A percentile compares a stretch with the other conserved stretches of the same genome.
phyloP scores from a whole-genome alignment of 2,113 vertebrate genomes.

The Taxidea taxus region DNA sequence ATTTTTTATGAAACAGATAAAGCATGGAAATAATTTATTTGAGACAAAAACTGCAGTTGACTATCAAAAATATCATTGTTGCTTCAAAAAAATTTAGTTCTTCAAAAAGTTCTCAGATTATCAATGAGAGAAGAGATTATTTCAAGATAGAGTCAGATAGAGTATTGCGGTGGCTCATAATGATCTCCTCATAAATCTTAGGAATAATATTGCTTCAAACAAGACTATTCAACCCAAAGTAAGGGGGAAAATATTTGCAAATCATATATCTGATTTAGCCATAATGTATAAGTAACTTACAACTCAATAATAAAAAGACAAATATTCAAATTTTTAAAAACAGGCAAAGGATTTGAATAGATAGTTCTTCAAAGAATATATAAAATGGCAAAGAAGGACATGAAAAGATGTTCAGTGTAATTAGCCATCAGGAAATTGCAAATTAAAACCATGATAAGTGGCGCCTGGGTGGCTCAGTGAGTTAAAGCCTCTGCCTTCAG shows the following conservation, averaged over 20 bases:
- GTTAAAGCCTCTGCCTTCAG: too few species aligned
- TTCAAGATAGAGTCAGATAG: background rate
- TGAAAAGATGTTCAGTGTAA: background rate
- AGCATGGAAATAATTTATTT: background rate
- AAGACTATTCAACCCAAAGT: background rate
- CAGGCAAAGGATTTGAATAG: background rate
- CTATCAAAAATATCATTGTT: background rate
- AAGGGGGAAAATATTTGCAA: background rate
- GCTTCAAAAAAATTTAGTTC: background rate
- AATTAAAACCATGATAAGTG: constrained; percentile 1
- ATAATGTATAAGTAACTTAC: background rate
- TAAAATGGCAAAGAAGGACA: background rate
- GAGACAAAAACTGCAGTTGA: background rate
- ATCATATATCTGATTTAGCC: background rate
- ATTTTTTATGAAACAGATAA: background rate
- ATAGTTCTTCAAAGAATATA: background rate
- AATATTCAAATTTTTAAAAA: background rate
- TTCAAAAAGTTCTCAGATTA: background rate
- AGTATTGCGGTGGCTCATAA: background rate
- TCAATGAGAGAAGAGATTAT: background rate
- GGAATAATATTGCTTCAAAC: background rate
- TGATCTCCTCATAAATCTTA: background rate
- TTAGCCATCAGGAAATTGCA: background rate
- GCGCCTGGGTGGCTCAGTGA: too few species aligned
- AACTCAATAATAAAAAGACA: background rate